These are phyloP conservation scores for Cheilosia vernalis DNA, from an alignment of 2,888 invertebrate species.

Conservation along the genomic window DNA sequence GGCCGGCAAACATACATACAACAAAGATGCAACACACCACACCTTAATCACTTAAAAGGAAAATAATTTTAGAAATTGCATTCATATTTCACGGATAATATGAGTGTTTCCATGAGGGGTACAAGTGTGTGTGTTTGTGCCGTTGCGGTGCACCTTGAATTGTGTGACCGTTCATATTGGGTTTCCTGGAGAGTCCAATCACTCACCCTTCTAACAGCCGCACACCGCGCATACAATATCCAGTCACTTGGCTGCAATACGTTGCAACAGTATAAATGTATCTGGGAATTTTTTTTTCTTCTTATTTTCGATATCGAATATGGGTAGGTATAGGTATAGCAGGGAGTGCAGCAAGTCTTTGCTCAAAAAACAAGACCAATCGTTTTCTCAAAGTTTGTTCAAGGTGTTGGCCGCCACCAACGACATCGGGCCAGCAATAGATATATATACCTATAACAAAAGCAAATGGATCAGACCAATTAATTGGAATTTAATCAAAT, in stretches of 20 bases:
- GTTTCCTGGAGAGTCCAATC: slow-evolving; percentile 60
- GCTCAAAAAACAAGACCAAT: neutral
- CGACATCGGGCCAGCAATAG: neutral
- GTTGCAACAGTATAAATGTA: neutral
- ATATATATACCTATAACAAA: slow-evolving; percentile 8
- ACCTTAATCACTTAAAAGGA: slow-evolving; percentile 84
- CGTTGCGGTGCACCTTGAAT: slow-evolving; percentile 44
- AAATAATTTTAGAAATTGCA: slow-evolving; percentile 83
- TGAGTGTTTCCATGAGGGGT: slow-evolving; percentile 36
- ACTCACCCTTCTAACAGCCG: slow-evolving; percentile 19
- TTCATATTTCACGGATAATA: slow-evolving; percentile 80
- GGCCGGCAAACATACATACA: slow-evolving; percentile 32
- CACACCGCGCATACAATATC: neutral
- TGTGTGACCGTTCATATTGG: slow-evolving; percentile 51
- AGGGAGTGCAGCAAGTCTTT: neutral
- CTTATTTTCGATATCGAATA: slow-evolving; percentile 42
- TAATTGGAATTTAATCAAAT: slow-evolving; percentile 68
- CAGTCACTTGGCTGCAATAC: neutral
- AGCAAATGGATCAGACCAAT: slow-evolving; percentile 44
- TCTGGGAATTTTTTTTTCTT: slow-evolving; percentile 43
- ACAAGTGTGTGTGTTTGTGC: neutral
- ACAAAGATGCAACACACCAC: slow-evolving; percentile 78
- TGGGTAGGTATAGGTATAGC: neutral
- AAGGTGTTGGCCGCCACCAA: slow-evolving; percentile 48
- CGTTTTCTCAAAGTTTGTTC: slow-evolving; percentile 40